Evolutionary conservation across 2,113 vertebrate genomes (phyloP).

Genomic region (Copsychus sechellarum): DNA sequence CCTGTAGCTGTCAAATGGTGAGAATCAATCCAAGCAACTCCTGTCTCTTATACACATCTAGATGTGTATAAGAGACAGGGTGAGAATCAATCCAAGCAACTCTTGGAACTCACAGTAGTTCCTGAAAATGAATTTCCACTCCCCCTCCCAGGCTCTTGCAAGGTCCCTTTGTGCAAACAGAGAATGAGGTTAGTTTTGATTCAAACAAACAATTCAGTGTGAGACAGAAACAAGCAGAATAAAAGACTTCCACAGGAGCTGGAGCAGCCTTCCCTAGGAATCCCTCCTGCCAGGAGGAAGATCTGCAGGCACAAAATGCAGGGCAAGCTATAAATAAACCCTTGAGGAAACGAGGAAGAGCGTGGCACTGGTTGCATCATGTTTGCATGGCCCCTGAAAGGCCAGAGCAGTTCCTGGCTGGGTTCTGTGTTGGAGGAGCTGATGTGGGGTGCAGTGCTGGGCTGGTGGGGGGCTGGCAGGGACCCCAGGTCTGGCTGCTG

Average conservation of each 20-base stretch:
- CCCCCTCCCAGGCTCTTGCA: neutral
- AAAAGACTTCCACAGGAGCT: neutral
- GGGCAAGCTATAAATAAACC: neutral
- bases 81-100: neutral
- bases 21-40: neutral
- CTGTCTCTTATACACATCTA: too few species aligned
- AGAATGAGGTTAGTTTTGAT: neutral
- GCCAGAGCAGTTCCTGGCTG: rapidly evolving
- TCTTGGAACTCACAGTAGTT: neutral
- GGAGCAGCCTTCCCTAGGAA: neutral
- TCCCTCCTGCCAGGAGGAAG: neutral
- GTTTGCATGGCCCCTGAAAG: rapidly evolving
- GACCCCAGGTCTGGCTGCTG: neutral
- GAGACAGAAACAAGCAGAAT: neutral
- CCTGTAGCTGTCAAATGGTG: neutral
- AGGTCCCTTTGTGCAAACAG: neutral
- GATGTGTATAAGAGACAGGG: too few species aligned
- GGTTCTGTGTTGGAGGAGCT: neutral
- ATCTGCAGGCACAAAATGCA: neutral
- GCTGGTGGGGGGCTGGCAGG: too few species aligned
- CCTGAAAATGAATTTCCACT: neutral
- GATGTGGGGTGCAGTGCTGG: neutral
- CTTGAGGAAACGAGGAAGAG: neutral
- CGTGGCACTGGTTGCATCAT: neutral
- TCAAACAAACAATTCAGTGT: rapidly evolving